Conservation (phyloP, 2,797 vertebrate genomes). For the Pachyuromys duprasi region DNA sequence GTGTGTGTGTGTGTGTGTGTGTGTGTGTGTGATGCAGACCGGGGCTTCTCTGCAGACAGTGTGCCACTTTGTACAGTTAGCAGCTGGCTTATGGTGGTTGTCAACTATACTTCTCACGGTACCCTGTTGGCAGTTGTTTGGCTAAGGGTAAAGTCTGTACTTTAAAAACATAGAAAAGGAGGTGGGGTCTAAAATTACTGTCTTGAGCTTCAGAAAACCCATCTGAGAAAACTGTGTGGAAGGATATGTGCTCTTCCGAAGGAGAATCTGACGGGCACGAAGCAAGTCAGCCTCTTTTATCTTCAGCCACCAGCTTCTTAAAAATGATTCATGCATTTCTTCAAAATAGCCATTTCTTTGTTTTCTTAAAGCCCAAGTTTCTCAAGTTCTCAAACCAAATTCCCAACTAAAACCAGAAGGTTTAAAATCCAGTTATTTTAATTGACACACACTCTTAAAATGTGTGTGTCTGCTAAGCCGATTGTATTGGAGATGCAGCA, state of each 20-base stretch:
- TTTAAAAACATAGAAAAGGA: slow-evolving; percentile 79
- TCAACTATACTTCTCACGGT: slow-evolving; percentile 47
- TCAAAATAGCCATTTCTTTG: slow-evolving; percentile 53
- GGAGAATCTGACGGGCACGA: slow-evolving; percentile 5
- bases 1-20: not conserved
- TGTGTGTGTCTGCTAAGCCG: slow-evolving; percentile 73
- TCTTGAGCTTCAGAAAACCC: slow-evolving; percentile 73
- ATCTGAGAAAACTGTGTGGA: slow-evolving; percentile 70
- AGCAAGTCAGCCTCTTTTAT: slow-evolving; percentile 51
- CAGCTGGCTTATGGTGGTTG: slow-evolving; percentile 11
- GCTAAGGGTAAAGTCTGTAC: slow-evolving; percentile 68
- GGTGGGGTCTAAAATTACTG: slow-evolving; percentile 71
- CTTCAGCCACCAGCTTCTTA: slow-evolving; percentile 5
- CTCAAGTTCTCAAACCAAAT: slow-evolving; percentile 52
- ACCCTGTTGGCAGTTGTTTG: slow-evolving; percentile 68
- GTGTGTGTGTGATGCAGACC: not conserved
- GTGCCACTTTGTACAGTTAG: slow-evolving; percentile 44
- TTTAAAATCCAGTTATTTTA: slow-evolving; percentile 76
- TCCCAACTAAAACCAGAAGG: slow-evolving; percentile 75
- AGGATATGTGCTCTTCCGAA: slow-evolving; percentile 69
- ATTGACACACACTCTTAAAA: slow-evolving; percentile 62
- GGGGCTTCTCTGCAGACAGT: not conserved
- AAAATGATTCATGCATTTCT: slow-evolving; percentile 63
- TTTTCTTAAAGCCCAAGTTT: slow-evolving; percentile 62
- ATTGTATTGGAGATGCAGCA: slow-evolving; percentile 66